Conservation (phyloP, 2,888 invertebrate species). For the Artemia sp. region DNA sequence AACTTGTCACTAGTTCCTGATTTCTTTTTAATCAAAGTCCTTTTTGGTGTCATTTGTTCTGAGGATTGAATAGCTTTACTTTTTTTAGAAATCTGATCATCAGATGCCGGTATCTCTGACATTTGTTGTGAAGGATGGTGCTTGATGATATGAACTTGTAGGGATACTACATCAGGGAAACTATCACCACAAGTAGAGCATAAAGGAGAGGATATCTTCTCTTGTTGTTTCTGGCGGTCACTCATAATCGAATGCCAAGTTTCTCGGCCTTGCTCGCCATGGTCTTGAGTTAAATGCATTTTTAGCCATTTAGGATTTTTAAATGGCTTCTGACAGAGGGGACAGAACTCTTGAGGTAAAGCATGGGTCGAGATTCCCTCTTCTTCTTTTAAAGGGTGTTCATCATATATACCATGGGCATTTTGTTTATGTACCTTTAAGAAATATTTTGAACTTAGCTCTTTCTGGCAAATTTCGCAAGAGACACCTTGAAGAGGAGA, state of each 20-base stretch:
- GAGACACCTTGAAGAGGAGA: conserved; percentile 82
- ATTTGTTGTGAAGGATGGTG: conserved; percentile 29
- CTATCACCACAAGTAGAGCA: conserved; percentile 33
- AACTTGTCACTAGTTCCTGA: conserved; percentile 23
- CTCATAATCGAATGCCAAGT: conserved; percentile 44
- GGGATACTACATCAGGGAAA: conserved; percentile 31
- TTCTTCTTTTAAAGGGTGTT: conserved; percentile 30
- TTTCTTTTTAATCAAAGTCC: conserved; percentile 16
- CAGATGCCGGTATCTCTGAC: conserved; percentile 6
- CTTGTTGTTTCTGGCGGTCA: conserved; percentile 21
- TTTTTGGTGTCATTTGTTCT: conserved; percentile 1
- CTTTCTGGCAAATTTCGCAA: conserved; percentile 94
- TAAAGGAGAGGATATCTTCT: conserved; percentile 16
- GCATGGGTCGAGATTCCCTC: conserved; percentile 24
- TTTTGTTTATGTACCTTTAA: conserved; percentile 93
- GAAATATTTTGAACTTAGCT: conserved; percentile 94
- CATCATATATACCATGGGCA: conserved; percentile 86
- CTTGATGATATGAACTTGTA: conserved; percentile 36
- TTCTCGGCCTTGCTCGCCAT: conserved; percentile 49
- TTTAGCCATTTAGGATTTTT: conserved; percentile 73
- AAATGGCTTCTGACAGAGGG: conserved; percentile 68
- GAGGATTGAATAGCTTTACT: conserved; percentile 20
- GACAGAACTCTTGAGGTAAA: conserved; percentile 46
- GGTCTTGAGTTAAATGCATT: conserved; percentile 68
- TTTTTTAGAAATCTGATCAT: conserved; percentile 15